Evolutionary conservation across 2,888 invertebrate genomes (phyloP).

Genomic region (Lochmaea capreae): DNA sequence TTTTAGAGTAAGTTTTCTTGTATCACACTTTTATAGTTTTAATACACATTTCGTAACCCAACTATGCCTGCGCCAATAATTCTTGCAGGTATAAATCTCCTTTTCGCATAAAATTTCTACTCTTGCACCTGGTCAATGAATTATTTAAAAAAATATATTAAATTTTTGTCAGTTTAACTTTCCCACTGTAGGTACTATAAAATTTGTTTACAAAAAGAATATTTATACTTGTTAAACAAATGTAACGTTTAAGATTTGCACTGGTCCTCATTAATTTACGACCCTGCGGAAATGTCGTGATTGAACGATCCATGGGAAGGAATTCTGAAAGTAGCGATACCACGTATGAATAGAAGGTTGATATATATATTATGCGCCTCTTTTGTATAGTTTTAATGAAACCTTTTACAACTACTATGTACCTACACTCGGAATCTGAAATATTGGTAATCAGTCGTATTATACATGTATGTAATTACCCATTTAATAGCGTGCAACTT

Average conservation of each 20-base stretch:
- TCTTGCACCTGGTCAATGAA: too few relatives aligned
- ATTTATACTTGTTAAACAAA: too few relatives aligned
- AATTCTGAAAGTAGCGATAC: slow-evolving; percentile 20
- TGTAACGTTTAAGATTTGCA: neutral
- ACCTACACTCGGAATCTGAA: slow-evolving; percentile 23
- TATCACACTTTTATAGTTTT: too few relatives aligned
- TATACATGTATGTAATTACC: slow-evolving; percentile 33
- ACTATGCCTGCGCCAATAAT: too few relatives aligned
- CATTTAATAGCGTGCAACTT: slow-evolving; percentile 35
- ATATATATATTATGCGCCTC: slow-evolving; percentile 17
- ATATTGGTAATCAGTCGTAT: slow-evolving; percentile 33
- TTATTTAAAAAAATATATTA: too few relatives aligned
- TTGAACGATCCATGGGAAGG: slow-evolving; percentile 38
- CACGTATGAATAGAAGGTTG: slow-evolving; percentile 24
- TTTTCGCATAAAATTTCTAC: too few relatives aligned
- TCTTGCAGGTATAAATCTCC: too few relatives aligned
- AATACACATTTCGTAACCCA: too few relatives aligned
- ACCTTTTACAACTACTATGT: slow-evolving; percentile 34
- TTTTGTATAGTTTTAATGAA: slow-evolving; percentile 35
- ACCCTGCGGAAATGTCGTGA: slow-evolving; percentile 36
- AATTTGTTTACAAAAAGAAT: too few relatives aligned
- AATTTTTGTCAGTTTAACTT: too few relatives aligned
- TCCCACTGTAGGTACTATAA: too few relatives aligned
- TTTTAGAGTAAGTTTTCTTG: too few relatives aligned
- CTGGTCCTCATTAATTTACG: neutral